Conservation (phyloP, 2,888 invertebrate genomes). For the Stenodera caucasica region DNA sequence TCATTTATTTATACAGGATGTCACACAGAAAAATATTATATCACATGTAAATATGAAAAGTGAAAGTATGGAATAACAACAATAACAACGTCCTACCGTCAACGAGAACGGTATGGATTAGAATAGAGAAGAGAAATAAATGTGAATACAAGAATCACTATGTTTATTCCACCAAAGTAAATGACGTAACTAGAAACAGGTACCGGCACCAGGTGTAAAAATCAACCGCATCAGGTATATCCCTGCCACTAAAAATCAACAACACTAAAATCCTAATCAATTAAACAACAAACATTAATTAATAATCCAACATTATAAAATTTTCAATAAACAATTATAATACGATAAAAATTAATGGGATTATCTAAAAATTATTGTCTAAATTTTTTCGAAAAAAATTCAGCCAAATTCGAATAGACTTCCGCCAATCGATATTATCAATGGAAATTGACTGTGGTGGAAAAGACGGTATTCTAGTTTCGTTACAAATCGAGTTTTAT, state of each 20-base stretch:
- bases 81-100: conserved; percentile 29
- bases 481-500: conserved; percentile 15
- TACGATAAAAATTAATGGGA: too few species aligned
- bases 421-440: not conserved
- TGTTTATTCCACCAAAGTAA: conserved; percentile 31
- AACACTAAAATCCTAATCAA: not conserved
- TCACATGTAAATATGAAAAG: conserved; percentile 35
- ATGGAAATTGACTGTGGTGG: conserved; percentile 19
- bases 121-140: conserved; percentile 33
- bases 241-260: not conserved
- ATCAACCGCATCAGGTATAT: not conserved
- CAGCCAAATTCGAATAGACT: not conserved
- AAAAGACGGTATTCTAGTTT: conserved; percentile 16
- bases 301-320: too few species aligned
- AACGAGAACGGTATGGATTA: conserved; percentile 34
- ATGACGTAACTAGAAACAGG: conserved; percentile 19
- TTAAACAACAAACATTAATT: too few species aligned
- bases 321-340: too few species aligned
- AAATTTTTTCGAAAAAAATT: not conserved
- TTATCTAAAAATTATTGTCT: not conserved
- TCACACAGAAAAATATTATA: conserved; percentile 6
- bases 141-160: conserved; percentile 12
- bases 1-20: not conserved
- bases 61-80: conserved; percentile 34
- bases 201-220: conserved; percentile 1